Evolutionary conservation across 2,113 vertebrate species (phyloP).

Genomic region (Thermophis baileyi): DNA sequence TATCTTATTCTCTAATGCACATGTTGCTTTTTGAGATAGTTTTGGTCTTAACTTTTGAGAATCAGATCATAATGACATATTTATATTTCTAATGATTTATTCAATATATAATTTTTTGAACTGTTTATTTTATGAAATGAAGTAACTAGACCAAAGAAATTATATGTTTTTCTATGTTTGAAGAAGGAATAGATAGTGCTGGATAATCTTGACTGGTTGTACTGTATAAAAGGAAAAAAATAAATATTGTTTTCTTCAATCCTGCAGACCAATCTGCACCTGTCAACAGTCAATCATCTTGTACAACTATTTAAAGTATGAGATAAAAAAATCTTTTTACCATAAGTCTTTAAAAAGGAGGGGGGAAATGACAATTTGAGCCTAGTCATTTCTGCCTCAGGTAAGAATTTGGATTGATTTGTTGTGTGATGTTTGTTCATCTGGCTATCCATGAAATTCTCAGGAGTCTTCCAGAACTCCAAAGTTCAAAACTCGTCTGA

Average conservation of each 20-base stretch:
- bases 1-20: not conserved
- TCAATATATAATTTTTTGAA: not conserved
- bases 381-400: not conserved
- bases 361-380: not conserved
- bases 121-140: not conserved
- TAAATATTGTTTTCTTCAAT: not conserved
- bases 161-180: not conserved
- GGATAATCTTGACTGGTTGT: not conserved
- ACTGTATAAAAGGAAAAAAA: not conserved
- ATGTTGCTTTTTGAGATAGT: not conserved
- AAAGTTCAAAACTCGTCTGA: not conserved
- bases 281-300: not conserved
- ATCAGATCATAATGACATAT: not conserved
- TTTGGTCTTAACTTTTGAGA: not conserved
- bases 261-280: not conserved
- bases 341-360: not conserved
- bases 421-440: not conserved
- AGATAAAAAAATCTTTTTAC: not conserved
- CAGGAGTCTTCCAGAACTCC: not conserved
- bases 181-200: not conserved
- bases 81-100: not conserved
- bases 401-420: not conserved
- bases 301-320: not conserved
- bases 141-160: not conserved
- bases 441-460: not conserved